Base-by-base conservation (phyloP, 2,797 vertebrate species). In the Dallia pectoralis region DNA sequence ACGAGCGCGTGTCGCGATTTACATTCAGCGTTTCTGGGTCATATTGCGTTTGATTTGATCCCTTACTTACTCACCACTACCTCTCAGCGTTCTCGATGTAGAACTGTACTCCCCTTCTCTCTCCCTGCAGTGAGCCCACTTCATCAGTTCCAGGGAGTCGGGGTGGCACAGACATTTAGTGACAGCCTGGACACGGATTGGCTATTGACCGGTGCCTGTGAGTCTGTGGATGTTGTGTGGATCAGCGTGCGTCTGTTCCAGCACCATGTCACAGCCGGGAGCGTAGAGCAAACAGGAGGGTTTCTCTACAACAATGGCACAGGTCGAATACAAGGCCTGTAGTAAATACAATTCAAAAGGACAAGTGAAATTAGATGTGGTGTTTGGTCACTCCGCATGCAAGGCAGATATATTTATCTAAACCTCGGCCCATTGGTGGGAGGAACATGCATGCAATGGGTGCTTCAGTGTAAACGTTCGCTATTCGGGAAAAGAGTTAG, bases 21-120 rank as follows among this genome's bases (percentile, higher is more conserved):
- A 30, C 61, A 18, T 69, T 18, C 29, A 32, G 9, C 67, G 29
- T 32, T 69, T 53, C 67, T 69, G 47, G 48, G 67, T 69, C 67
- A 53, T 49, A 69, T 69, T 48, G 48, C 48, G 27, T 69, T 69
- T 48, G 47, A 69, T 69, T 69, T 53, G 29, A 53, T 33, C 48
- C 29, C 22, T 19, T 48, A 27, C 67, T 19, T 25, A 48, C 25
- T 22, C 27, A 25, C n/a, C n/a, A n/a, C n/a, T n/a, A 36, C 40
- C 40, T 12, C 40, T 48, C 48, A 29, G 29, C 29, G 32, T 63
- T 29, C 30, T 29, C 32, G 48, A 19, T 51, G 19, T 27, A 49
- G 53, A 53, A 51, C n/a, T 66, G 32, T 36, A 33, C 47, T 69
- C 47, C 49, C 67, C n/a, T 29, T 33, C 6, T 69, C 48, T 69